Conservation (phyloP, 2,113 vertebrate genomes). For the Spilogale gracilis region DNA sequence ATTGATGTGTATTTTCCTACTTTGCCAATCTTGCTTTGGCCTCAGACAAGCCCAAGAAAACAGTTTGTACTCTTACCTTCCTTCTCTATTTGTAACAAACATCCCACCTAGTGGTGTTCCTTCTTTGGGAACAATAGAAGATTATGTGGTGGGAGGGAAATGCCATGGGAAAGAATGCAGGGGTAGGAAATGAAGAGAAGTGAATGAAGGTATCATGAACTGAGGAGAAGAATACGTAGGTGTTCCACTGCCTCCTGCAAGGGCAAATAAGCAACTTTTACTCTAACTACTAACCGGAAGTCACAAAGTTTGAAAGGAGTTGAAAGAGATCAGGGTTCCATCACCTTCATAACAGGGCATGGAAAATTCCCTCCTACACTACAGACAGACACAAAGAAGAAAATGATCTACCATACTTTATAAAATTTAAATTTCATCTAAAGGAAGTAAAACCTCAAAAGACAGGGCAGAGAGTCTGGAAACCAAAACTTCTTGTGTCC, state of each 20-base stretch:
- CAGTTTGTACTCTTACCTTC: not conserved
- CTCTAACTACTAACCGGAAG: not conserved
- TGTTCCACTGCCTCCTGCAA: not conserved
- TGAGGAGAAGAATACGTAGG: not conserved
- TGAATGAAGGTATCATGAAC: not conserved
- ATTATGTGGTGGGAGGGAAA: fast-evolving
- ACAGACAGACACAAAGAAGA: not conserved
- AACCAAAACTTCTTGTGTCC: not conserved
- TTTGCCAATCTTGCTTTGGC: not conserved
- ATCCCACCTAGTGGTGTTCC: not conserved
- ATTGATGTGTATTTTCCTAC: not conserved
- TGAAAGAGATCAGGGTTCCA: not conserved
- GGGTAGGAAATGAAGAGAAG: not conserved
- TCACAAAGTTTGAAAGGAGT: not conserved
- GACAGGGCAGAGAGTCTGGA: not conserved
- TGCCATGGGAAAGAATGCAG: not conserved
- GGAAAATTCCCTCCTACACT: not conserved
- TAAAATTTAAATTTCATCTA: constrained; percentile 11
- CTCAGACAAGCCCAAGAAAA: not conserved
- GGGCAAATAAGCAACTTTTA: not conserved
- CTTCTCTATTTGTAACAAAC: not conserved
- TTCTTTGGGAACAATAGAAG: not conserved
- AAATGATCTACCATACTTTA: not conserved
- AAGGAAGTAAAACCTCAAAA: not conserved
- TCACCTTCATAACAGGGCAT: not conserved